These are phyloP conservation scores for Anguilla anguilla DNA, from an alignment of 2,797 vertebrate species.

Conservation along the genomic window DNA sequence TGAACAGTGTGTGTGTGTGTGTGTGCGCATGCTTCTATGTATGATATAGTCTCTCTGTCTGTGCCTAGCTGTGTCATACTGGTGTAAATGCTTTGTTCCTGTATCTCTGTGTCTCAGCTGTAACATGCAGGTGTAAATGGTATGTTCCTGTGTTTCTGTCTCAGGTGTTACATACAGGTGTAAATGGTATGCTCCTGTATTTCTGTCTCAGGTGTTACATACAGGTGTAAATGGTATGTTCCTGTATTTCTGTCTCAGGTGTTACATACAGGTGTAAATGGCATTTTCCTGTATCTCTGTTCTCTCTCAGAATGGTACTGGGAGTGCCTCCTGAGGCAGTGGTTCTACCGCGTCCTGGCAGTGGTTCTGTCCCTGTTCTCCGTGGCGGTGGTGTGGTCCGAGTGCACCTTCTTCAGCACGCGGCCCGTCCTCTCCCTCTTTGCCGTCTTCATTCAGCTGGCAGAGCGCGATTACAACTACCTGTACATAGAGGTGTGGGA, in stretches of 20 bases:
- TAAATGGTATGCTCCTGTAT: not conserved
- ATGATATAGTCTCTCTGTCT: not conserved
- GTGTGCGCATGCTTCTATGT: not conserved
- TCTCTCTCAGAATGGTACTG: slow-evolving; percentile 90
- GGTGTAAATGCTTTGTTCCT: not conserved
- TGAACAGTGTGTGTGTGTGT: not conserved
- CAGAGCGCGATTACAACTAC: slow-evolving; percentile 93
- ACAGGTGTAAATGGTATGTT: not conserved
- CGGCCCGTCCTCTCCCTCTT: slow-evolving; percentile 90
- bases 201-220: not conserved
- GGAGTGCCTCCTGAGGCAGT: slow-evolving; percentile 89
- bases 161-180: not conserved
- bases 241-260: not conserved
- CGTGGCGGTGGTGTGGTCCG: slow-evolving; percentile 94
- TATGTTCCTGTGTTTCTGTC: not conserved
- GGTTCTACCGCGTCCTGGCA: slow-evolving; percentile 86
- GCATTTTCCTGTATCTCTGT: slow-evolving; percentile 19
- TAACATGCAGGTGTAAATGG: not conserved
- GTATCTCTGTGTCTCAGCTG: not conserved
- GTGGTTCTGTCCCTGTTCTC: slow-evolving; percentile 85
- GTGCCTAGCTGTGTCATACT: not conserved
- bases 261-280: not conserved
- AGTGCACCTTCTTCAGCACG: slow-evolving; percentile 98
- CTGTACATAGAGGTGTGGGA: slow-evolving; percentile 92
- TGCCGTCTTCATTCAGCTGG: slow-evolving; percentile 94